These are phyloP conservation scores for Heterotis niloticus DNA, from an alignment of 2,113 vertebrate genomes.

Conservation along the genomic window DNA sequence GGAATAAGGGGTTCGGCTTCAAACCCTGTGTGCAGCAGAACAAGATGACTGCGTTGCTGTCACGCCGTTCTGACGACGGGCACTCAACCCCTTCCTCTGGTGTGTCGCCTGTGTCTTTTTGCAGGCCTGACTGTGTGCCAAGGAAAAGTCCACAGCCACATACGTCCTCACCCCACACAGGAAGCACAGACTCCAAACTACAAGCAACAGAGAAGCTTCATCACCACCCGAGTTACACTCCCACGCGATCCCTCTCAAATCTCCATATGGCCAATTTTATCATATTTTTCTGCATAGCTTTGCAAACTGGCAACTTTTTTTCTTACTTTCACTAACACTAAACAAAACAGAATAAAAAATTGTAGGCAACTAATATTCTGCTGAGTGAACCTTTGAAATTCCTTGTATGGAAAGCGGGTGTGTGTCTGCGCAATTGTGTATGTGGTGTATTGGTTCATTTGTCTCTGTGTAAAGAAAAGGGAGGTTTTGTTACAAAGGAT, in stretches of 20 bases:
- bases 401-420: conserved; percentile 10
- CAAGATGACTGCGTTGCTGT: too few species aligned
- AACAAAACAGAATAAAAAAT: conserved; percentile 20
- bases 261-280: conserved; percentile 41
- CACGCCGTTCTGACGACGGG: too few species aligned
- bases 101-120: too few species aligned
- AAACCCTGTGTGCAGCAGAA: too few species aligned
- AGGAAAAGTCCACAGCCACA: too few species aligned
- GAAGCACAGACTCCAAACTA: too few species aligned
- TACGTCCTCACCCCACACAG: too few species aligned
- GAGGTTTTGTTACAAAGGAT: conserved; percentile 23
- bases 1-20: too few species aligned
- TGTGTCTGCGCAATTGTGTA: conserved; percentile 2
- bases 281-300: conserved; percentile 15
- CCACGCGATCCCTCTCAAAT: conserved; percentile 26
- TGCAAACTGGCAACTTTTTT: neutral
- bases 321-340: conserved; percentile 3
- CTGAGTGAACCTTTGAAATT: conserved; percentile 26
- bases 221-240: neutral
- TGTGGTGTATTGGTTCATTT: neutral
- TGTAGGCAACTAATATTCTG: conserved; percentile 26
- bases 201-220: neutral
- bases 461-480: conserved; percentile 21
- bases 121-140: too few species aligned
- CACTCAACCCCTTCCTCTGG: too few species aligned